phyloP scores from a whole-genome alignment of 2,888 invertebrate genomes.

The Cephus runcator region DNA sequence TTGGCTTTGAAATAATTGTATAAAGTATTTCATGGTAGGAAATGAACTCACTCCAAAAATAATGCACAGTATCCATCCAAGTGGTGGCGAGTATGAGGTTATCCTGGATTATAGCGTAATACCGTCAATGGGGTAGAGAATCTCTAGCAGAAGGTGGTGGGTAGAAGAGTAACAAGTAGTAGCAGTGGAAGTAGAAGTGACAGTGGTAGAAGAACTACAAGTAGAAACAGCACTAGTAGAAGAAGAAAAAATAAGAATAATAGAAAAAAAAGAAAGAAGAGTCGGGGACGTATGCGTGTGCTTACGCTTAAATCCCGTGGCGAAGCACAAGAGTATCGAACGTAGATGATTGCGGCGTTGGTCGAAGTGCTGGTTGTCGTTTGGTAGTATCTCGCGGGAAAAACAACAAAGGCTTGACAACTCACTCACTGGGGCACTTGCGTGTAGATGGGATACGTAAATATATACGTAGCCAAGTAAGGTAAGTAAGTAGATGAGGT shows the following conservation, averaged over 20 bases:
- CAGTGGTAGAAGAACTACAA: constrained; percentile 1
- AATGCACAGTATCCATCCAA: constrained; percentile 66
- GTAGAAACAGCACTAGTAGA: not conserved
- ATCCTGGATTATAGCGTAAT: constrained; percentile 29
- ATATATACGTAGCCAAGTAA: not conserved
- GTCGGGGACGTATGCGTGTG: constrained; percentile 9
- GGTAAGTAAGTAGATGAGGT: not conserved
- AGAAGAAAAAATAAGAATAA: not conserved
- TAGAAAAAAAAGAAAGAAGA: constrained; percentile 13
- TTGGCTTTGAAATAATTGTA: not conserved
- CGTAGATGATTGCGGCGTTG: not conserved
- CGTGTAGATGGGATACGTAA: not conserved
- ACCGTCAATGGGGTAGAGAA: constrained; percentile 12
- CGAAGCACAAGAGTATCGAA: not conserved
- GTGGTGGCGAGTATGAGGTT: constrained; percentile 39
- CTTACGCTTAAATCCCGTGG: not conserved
- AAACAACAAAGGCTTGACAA: not conserved
- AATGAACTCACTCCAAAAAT: constrained; percentile 63
- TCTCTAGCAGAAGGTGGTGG: not conserved
- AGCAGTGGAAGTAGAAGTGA: not conserved
- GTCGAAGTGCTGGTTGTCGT: not conserved
- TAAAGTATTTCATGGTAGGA: not conserved
- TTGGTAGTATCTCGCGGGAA: not conserved
- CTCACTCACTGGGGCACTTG: constrained; percentile 5
- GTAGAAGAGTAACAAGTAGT: constrained; percentile 15